Evolutionary conservation across 1,140 invertebrate species (phyloP).

Genomic region (Patella vulgata): DNA sequence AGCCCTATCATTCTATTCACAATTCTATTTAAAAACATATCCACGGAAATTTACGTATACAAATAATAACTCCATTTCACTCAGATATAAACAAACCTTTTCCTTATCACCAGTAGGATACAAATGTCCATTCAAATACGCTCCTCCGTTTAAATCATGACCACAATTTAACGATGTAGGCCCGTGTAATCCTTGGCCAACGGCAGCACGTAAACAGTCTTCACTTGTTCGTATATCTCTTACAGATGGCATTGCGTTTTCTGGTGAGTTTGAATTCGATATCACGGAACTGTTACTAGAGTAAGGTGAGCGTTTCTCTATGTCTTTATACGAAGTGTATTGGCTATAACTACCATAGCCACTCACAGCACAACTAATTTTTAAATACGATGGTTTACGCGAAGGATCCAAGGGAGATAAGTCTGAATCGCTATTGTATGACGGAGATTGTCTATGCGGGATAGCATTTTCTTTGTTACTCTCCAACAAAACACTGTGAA

Average conservation of each 20-base stretch:
- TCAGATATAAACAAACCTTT: conserved; percentile 23
- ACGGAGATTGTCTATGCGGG: conserved; percentile 7
- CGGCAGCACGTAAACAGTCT: conserved; percentile 3
- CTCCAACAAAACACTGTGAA: not conserved
- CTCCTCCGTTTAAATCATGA: too few species aligned
- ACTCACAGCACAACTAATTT: conserved; percentile 54
- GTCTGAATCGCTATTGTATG: conserved; percentile 21
- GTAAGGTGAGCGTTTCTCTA: conserved; percentile 46
- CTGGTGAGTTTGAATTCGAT: conserved; percentile 41
- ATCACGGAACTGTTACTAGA: conserved; percentile 49
- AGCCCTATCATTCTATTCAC: too few species aligned
- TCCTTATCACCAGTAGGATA: conserved; percentile 11
- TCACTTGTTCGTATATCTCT: conserved; percentile 23
- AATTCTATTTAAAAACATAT: too few species aligned
- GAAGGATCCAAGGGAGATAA: conserved; percentile 22
- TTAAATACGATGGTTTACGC: conserved; percentile 52
- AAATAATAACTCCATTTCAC: too few species aligned
- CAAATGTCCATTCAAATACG: too few species aligned
- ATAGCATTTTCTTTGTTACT: conserved; percentile 22
- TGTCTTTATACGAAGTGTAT: conserved; percentile 48
- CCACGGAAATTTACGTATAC: too few species aligned
- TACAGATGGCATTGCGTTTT: conserved; percentile 39
- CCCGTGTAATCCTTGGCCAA: too few species aligned
- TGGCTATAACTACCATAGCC: conserved; percentile 52
- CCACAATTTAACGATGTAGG: too few species aligned